Percentiles rank a stretch among this genome's conserved stretches.
Evolutionary conservation across 2,797 vertebrate species (phyloP).

Genomic region (Bufotes viridis): DNA sequence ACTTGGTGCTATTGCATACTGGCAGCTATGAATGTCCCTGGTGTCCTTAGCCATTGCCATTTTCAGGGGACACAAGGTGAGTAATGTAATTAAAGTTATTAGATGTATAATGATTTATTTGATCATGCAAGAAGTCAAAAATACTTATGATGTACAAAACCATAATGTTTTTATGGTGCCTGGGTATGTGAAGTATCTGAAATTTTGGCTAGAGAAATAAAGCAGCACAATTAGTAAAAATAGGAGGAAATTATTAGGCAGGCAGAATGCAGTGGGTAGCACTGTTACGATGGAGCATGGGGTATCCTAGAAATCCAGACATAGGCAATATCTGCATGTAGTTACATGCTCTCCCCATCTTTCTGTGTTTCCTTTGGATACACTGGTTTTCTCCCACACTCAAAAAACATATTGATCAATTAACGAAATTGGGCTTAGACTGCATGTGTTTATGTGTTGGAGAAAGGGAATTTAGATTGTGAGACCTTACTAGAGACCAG

Average conservation of each 20-base stretch:
- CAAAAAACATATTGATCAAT: too few species aligned
- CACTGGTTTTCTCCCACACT: neutral
- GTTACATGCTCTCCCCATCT: neutral
- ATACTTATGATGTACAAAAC: neutral
- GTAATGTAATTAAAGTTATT: slow-evolving; percentile 1
- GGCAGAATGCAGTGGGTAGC: neutral
- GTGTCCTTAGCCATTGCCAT: neutral
- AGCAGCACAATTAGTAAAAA: neutral
- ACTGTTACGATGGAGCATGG: neutral
- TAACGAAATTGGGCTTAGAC: too few species aligned
- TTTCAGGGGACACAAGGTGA: neutral
- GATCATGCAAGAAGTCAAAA: neutral
- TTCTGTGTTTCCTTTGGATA: neutral
- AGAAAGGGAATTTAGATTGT: too few species aligned
- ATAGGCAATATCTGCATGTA: neutral
- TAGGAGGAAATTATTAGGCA: neutral
- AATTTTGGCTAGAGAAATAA: neutral
- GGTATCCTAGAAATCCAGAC: neutral
- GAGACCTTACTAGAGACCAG: too few species aligned
- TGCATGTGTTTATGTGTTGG: too few species aligned
- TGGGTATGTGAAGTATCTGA: neutral
- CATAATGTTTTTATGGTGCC: neutral
- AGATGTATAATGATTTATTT: neutral
- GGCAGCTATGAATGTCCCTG: neutral
- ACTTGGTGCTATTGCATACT: neutral